Conservation (phyloP, 2,888 invertebrate species). For the Calameuta idolon region DNA sequence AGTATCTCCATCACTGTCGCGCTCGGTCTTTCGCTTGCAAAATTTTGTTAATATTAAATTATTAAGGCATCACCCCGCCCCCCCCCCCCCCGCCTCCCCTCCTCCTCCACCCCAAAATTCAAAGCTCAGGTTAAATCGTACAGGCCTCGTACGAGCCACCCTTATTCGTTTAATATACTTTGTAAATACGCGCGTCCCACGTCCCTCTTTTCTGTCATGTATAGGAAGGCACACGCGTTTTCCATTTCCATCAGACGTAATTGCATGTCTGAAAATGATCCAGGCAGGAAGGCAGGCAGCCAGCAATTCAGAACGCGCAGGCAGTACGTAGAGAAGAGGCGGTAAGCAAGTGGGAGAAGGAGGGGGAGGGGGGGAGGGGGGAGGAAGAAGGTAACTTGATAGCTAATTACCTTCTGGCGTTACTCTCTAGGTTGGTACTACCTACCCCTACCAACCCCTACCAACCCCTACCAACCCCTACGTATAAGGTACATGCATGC, state of each 20-base stretch:
- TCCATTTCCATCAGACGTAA: slow-evolving; percentile 51
- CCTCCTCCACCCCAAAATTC: not conserved
- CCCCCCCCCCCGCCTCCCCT: too few relatives aligned
- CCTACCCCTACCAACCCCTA: slow-evolving; percentile 14
- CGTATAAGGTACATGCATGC: not conserved
- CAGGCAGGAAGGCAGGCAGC: slow-evolving; percentile 36
- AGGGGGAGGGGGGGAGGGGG: slow-evolving; percentile 30
- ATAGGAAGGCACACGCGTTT: slow-evolving; percentile 24
- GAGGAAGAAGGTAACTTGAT: slow-evolving; percentile 46
- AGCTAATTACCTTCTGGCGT: slow-evolving; percentile 52
- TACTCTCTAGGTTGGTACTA: slow-evolving; percentile 25
- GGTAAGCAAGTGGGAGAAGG: slow-evolving; percentile 34
- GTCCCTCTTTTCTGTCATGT: slow-evolving; percentile 22
- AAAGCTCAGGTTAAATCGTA: not conserved
- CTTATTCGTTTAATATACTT: not conserved
- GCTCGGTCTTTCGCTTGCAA: too few relatives aligned
- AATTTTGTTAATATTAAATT: not conserved
- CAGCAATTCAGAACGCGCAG: slow-evolving; percentile 10
- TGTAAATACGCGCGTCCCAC: not conserved
- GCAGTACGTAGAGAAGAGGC: slow-evolving; percentile 20
- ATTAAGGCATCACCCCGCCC: not conserved
- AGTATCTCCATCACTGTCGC: too few relatives aligned
- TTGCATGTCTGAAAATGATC: slow-evolving; percentile 53
- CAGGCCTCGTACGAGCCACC: not conserved
- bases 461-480: not conserved